Evolutionary conservation across 2,113 vertebrate species (phyloP).

Genomic region (Cebus imitator): DNA sequence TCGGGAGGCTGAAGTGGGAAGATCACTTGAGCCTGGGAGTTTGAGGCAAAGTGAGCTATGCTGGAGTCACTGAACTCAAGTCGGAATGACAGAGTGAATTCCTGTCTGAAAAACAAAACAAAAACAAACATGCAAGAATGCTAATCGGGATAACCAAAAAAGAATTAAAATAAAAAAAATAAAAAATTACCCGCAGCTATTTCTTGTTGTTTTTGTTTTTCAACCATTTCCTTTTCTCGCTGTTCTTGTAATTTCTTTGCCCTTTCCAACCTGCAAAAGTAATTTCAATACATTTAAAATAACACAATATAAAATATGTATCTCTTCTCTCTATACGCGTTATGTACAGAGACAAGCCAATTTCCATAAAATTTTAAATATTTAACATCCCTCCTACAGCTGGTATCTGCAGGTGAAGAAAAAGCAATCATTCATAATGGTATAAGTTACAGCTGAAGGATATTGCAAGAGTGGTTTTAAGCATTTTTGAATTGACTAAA

Average conservation of each 20-base stretch:
- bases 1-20: too few species aligned
- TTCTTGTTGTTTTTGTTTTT: constrained; percentile 97
- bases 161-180: background rate
- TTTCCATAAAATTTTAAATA: background rate
- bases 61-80: too few species aligned
- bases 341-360: background rate
- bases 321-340: background rate
- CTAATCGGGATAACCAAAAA: too few species aligned
- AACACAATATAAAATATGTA: constrained; percentile 16
- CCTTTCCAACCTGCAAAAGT: constrained; percentile 91
- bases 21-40: too few species aligned
- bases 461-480: background rate
- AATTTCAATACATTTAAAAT: constrained; percentile 45
- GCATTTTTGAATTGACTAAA: background rate
- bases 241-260: constrained; percentile 99
- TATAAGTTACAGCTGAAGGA: background rate
- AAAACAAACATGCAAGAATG: too few species aligned
- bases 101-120: too few species aligned
- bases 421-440: background rate
- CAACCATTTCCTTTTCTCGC: constrained; percentile 96
- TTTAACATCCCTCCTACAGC: background rate
- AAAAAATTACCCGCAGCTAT: constrained; percentile 88
- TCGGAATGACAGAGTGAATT: too few species aligned
- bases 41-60: too few species aligned
- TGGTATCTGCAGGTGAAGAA: background rate